A percentile compares a stretch with the other conserved stretches of the same genome.
These are phyloP conservation scores for Zaprionus tsacasi DNA, from an alignment of 1,140 invertebrate genomes.

Conservation along the genomic window DNA sequence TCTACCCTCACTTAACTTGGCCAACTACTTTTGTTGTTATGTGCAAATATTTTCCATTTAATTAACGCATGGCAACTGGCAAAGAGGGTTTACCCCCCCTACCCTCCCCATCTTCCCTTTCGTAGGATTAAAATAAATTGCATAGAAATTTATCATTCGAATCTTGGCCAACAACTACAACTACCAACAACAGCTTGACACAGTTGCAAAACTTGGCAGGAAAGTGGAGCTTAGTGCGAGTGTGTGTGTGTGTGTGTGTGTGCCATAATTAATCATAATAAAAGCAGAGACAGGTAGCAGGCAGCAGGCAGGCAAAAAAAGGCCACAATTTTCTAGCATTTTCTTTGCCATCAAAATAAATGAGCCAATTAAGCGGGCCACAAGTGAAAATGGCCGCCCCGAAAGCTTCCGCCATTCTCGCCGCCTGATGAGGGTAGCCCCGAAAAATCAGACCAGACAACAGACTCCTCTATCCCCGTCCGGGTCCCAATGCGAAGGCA, in stretches of 20 bases:
- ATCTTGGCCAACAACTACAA: constrained; percentile 53
- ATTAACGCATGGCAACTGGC: constrained; percentile 74
- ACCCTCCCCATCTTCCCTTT: no score
- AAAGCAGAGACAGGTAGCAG: constrained; percentile 54
- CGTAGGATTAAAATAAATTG: constrained; percentile 75
- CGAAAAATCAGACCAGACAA: constrained; percentile 37
- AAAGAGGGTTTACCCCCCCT: neutral
- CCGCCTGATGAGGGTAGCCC: constrained; percentile 57
- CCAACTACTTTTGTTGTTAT: constrained; percentile 30
- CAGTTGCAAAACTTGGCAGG: constrained; percentile 73
- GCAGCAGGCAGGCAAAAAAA: constrained; percentile 41
- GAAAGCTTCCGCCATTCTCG: constrained; percentile 11
- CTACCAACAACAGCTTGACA: constrained; percentile 65
- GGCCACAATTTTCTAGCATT: constrained; percentile 71
- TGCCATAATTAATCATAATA: constrained; percentile 79
- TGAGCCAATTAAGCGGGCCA: constrained; percentile 75
- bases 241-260: constrained; percentile 33
- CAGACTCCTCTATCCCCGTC: neutral
- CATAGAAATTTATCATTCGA: constrained; percentile 78
- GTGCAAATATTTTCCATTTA: constrained; percentile 81
- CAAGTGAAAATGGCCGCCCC: constrained; percentile 53
- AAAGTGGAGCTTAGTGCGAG: constrained; percentile 71
- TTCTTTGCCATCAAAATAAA: constrained; percentile 81
- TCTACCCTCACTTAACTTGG: neutral
- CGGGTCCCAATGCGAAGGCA: constrained; percentile 2